Conservation (phyloP, 2,113 vertebrate genomes). For the Hippolais icterina region DNA sequence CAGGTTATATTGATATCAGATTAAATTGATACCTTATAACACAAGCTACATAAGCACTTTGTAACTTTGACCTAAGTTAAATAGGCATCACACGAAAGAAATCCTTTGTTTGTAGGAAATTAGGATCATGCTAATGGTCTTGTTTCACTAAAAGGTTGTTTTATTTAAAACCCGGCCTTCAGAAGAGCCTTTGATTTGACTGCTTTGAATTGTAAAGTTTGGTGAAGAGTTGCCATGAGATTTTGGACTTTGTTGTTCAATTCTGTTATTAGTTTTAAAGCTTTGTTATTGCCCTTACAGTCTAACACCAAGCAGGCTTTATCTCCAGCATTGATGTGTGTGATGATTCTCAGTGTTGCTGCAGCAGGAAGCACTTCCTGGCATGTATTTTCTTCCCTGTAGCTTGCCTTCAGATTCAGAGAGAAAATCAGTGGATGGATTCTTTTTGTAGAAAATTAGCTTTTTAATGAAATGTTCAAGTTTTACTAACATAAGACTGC, state of each 20-base stretch:
- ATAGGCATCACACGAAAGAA: not conserved
- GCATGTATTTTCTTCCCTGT: not conserved
- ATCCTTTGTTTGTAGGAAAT: not conserved
- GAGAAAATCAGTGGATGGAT: not conserved
- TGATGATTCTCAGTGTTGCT: not conserved
- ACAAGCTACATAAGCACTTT: not conserved
- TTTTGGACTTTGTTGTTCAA: not conserved
- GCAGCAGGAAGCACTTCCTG: not conserved
- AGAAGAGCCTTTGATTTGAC: not conserved
- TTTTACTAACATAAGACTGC: not conserved
- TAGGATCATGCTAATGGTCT: rapidly evolving
- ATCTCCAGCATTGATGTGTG: rapidly evolving
- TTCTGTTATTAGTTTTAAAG: not conserved
- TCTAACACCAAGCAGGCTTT: not conserved
- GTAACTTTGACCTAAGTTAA: not conserved
- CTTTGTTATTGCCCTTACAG: not conserved
- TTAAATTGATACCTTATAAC: not conserved
- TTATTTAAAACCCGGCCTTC: not conserved
- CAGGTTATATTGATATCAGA: no score
- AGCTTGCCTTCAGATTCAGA: not conserved
- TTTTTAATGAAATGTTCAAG: not conserved
- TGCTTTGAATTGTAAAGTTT: not conserved
- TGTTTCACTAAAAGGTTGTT: not conserved
- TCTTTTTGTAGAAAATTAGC: not conserved
- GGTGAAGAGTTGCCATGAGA: not conserved